Evolutionary conservation across 2,797 vertebrate genomes (phyloP).

Genomic region (Lepilemur septentrionalis): DNA sequence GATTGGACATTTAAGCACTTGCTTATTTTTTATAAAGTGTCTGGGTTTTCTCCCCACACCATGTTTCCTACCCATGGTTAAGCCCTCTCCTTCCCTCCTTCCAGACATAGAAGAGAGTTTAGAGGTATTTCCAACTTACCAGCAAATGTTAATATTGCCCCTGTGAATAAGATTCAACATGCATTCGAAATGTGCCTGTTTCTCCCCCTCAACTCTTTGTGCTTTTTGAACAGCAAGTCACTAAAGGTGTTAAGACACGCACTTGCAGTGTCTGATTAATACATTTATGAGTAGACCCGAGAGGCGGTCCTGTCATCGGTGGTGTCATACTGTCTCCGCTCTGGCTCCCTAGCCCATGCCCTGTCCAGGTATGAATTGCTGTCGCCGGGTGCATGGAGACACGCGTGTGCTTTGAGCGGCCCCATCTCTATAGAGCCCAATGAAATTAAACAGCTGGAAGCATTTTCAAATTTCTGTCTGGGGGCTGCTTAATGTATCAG

Average conservation of each 20-base stretch:
- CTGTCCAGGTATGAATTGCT: slow-evolving; percentile 29
- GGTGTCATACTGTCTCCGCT: accelerated
- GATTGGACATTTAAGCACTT: not conserved
- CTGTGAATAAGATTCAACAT: slow-evolving; percentile 45
- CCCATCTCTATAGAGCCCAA: not conserved
- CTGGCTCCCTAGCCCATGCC: not conserved
- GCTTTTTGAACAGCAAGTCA: not conserved
- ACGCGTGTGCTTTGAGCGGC: not conserved
- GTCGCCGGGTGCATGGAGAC: not conserved
- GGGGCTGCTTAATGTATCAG: not conserved
- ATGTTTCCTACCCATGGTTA: not conserved
- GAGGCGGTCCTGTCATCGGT: not conserved
- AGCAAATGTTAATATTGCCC: not conserved
- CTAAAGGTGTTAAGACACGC: not conserved
- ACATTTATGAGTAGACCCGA: not conserved
- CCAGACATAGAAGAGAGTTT: not conserved
- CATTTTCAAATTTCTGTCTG: slow-evolving; percentile 48
- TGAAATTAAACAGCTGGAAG: slow-evolving; percentile 40
- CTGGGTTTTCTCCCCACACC: not conserved
- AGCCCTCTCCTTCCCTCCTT: not conserved
- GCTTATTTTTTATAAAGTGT: not conserved
- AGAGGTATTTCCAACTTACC: not conserved
- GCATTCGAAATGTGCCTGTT: not conserved
- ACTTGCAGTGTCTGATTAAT: not conserved
- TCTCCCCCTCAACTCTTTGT: not conserved